A percentile compares a stretch with the other conserved stretches of the same genome.
Evolutionary conservation across 2,797 vertebrate species (phyloP).

Genomic region (Malacoraja senta): DNA sequence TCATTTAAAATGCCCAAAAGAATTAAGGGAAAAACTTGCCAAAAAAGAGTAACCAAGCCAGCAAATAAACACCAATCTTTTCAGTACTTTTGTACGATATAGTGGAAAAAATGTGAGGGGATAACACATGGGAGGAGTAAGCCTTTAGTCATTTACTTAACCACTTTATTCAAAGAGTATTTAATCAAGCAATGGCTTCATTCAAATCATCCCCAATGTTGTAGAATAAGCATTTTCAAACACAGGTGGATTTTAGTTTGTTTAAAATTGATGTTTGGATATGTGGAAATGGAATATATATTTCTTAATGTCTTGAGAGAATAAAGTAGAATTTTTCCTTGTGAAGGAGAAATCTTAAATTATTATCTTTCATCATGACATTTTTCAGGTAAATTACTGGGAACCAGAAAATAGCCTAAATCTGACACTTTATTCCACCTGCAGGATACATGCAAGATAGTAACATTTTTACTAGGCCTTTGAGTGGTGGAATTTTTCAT

Average conservation of each 20-base stretch:
- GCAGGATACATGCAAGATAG: background rate
- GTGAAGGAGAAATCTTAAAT: background rate
- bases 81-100: background rate
- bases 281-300: constrained; percentile 9
- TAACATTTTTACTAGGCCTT: background rate
- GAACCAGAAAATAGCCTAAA: background rate
- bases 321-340: background rate
- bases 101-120: background rate
- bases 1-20: constrained; percentile 33
- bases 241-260: background rate
- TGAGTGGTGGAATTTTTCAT: background rate
- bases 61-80: background rate
- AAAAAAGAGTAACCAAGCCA: constrained; percentile 8
- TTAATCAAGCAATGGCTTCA: constrained; percentile 12
- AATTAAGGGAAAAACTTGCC: constrained; percentile 12
- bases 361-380: background rate
- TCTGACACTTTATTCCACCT: background rate
- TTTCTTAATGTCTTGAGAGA: background rate
- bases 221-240: background rate
- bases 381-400: background rate
- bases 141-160: constrained; percentile 11
- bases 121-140: background rate
- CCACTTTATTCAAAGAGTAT: background rate
- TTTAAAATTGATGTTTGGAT: background rate
- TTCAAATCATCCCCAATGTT: background rate